Conservation (phyloP, 2,888 invertebrate species). For the Arrhopalites spinosus region DNA sequence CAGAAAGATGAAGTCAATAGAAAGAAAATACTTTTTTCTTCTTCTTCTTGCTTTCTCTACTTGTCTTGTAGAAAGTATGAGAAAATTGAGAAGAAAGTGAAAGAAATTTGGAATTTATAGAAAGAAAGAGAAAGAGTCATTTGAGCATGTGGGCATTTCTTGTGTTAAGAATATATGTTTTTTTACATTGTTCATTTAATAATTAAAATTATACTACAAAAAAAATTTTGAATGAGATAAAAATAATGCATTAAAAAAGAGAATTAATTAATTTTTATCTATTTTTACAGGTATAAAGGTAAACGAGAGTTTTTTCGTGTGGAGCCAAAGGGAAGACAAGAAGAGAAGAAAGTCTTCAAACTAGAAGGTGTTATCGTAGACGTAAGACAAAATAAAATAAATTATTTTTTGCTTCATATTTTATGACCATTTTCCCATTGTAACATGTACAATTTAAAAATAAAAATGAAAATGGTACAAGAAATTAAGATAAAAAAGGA, state of each 20-base stretch:
- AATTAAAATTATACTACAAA: not conserved
- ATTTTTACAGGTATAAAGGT: slow-evolving; percentile 51
- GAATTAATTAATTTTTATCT: slow-evolving; percentile 21
- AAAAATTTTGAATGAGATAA: slow-evolving; percentile 13
- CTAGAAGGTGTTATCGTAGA: slow-evolving; percentile 48
- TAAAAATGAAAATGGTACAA: too few relatives aligned
- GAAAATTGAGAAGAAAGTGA: not conserved
- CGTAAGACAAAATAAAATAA: slow-evolving; percentile 44
- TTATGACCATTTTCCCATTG: too few relatives aligned
- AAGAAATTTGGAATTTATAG: not conserved
- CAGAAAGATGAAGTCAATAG: not conserved
- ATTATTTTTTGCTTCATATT: too few relatives aligned
- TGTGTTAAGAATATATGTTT: too few relatives aligned
- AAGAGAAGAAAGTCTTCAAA: slow-evolving; percentile 37
- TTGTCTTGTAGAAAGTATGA: too few relatives aligned
- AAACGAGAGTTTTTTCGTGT: slow-evolving; percentile 47
- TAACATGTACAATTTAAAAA: too few relatives aligned
- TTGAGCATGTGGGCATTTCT: too few relatives aligned
- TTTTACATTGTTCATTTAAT: too few relatives aligned
- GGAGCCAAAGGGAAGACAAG: slow-evolving; percentile 37
- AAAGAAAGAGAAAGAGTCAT: too few relatives aligned
- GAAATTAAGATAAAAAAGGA: too few relatives aligned
- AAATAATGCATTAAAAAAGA: not conserved
- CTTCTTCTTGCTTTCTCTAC: too few relatives aligned
- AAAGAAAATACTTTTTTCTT: slow-evolving; percentile 4